Evolutionary conservation across 2,797 vertebrate genomes (phyloP), one percentile per base, ranked within the genome.

Genomic region (Enoplosus armatus): DNA sequence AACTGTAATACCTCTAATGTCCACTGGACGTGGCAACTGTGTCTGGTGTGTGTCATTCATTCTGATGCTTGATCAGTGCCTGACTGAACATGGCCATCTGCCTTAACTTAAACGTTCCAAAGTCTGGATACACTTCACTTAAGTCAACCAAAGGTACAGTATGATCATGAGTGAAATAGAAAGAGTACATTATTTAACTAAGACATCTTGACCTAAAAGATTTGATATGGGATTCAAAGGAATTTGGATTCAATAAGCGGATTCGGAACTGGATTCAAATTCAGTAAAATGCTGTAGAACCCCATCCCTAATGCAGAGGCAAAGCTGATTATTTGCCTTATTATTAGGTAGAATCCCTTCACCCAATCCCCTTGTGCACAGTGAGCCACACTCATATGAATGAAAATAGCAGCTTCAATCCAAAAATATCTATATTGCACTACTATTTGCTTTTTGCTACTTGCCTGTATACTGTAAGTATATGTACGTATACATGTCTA

Each of bases 401-500:
- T 18, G 8, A 66, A 37, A 41, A 48, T 3, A 33, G 12, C 27
- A 50, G 4, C 8, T 0, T 51, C 11, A 68, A 9, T 29, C 6
- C 16, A 53, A 51, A 35, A 6, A n/a, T 51, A 18, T 47, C 54
- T 14, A n/a, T n/a, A n/a, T n/a, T n/a, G 20, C 20, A 45, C 33
- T 11, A 29, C n/a, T 70, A 45, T 33, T 61, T 33, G 31, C 41
- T 55, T 67, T 67, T n/a, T n/a, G n/a, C n/a, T n/a, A n/a, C n/a
- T n/a, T 27, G 4, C 14, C 27, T 66, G 9, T 41, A 11, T 45
- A 16, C 16, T 26, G 50, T 26, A 7, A 22, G 18, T 43, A n/a
- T 9, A 16, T 27, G 14, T 10, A 9, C 18, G 15, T 16, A 26
- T 33, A 4, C 26, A 15, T 3, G 47, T 51, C 8, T 6, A 26